A percentile compares a stretch with the other conserved stretches of the same genome.
Conservation (phyloP, 2,797 vertebrate species). For the Harpagifer antarcticus region DNA sequence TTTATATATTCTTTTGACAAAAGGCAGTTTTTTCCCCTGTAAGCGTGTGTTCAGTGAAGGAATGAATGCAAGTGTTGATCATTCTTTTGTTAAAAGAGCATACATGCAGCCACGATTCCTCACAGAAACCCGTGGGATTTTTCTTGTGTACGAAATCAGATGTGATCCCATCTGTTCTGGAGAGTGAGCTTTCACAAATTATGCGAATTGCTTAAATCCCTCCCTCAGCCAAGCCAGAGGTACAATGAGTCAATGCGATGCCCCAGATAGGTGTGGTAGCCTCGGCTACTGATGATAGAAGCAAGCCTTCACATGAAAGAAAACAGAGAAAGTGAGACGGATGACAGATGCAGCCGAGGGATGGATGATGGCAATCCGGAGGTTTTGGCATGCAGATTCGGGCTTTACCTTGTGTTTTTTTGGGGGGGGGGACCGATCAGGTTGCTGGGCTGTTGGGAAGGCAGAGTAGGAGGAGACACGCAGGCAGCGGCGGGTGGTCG, state of each 20-base stretch:
- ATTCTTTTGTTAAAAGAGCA: conserved; percentile 45
- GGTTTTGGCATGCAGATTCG: conserved; percentile 57
- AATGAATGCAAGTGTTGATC: conserved; percentile 11
- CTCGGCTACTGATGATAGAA: conserved; percentile 19
- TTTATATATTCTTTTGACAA: not conserved
- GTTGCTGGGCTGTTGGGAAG: conserved; percentile 44
- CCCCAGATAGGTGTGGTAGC: conserved; percentile 71
- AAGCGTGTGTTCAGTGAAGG: conserved; percentile 28
- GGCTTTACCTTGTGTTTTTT: conserved; percentile 65
- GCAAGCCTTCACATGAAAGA: conserved; percentile 20
- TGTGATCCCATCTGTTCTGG: not conserved
- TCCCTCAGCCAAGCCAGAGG: not conserved
- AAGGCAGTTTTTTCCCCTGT: not conserved
- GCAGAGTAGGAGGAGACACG: conserved; percentile 35
- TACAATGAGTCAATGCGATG: conserved; percentile 30
- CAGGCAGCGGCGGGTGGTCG: conserved; percentile 47
- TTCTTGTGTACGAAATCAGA: not conserved
- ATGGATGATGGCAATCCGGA: conserved; percentile 39
- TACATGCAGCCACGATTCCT: conserved; percentile 29
- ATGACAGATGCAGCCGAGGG: conserved; percentile 40
- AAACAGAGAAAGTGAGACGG: not conserved
- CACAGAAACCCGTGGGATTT: not conserved
- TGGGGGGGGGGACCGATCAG: conserved; percentile 30
- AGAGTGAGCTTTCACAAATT: not conserved
- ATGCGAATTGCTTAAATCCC: not conserved